Percentiles rank a stretch among this genome's conserved stretches.
These are phyloP conservation scores for Brachionus calyciflorus DNA, from an alignment of 1,140 invertebrate genomes.

Conservation along the genomic window DNA sequence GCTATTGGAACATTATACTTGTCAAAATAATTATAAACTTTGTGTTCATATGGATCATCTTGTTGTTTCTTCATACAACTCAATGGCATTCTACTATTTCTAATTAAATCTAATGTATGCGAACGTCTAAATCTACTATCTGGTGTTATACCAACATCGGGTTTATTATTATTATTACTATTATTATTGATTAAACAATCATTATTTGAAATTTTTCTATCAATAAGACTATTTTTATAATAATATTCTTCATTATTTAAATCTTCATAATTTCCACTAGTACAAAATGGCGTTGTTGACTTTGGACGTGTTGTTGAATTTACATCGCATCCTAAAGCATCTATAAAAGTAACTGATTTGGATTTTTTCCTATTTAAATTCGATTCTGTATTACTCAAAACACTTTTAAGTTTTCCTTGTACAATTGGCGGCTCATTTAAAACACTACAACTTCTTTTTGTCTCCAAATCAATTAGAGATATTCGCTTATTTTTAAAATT, in stretches of 20 bases:
- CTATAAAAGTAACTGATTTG: conserved; percentile 43
- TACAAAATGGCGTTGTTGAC: background rate
- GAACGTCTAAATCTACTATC: conserved; percentile 14
- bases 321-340: background rate
- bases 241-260: background rate
- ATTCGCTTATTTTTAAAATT: background rate
- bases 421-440: background rate
- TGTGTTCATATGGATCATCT: background rate
- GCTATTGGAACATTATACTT: conserved; percentile 20
- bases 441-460: background rate
- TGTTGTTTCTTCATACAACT: background rate
- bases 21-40: background rate
- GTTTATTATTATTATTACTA: background rate
- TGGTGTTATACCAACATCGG: conserved; percentile 5
- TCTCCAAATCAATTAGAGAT: background rate
- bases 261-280: background rate
- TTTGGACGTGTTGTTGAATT: background rate
- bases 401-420: background rate
- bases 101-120: conserved; percentile 14
- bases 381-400: conserved; percentile 10
- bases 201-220: too few species aligned
- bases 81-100: conserved; percentile 26
- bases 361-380: conserved; percentile 42
- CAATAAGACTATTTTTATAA: conserved; percentile 34
- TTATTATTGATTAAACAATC: too few species aligned